Conservation (phyloP, 2,797 vertebrate species). For the Falco concolor region DNA sequence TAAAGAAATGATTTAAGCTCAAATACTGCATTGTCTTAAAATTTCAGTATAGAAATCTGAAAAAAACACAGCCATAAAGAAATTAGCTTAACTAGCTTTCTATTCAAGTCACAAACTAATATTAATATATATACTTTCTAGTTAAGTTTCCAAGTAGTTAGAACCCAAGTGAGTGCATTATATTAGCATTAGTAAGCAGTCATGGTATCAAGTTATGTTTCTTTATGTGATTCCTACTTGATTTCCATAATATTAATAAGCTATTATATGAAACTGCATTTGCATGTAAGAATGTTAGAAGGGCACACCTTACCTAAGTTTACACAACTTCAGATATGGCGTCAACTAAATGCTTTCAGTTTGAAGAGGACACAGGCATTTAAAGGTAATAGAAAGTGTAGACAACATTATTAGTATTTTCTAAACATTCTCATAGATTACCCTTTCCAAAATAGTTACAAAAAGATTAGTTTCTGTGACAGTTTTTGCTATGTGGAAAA, state of each 20-base stretch:
- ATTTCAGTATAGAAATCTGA: neutral
- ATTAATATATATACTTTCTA: neutral
- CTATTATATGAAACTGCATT: neutral
- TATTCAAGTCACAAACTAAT: neutral
- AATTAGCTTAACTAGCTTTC: neutral
- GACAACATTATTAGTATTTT: neutral
- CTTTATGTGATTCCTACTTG: neutral
- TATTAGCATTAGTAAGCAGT: neutral
- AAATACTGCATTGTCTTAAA: neutral
- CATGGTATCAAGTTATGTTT: neutral
- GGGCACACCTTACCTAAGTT: neutral
- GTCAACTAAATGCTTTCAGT: neutral
- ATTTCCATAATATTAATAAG: neutral
- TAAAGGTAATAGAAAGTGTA: neutral
- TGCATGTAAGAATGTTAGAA: neutral
- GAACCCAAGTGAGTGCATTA: neutral
- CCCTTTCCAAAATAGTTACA: neutral
- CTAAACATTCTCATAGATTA: neutral
- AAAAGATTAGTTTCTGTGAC: neutral
- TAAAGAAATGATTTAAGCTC: neutral
- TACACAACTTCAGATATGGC: neutral
- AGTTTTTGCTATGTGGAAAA: neutral
- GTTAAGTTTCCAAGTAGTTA: neutral
- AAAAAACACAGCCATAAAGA: neutral
- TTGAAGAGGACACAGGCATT: neutral